phyloP scores from a whole-genome alignment of 2,797 vertebrate species.

The Siniperca obscura region DNA sequence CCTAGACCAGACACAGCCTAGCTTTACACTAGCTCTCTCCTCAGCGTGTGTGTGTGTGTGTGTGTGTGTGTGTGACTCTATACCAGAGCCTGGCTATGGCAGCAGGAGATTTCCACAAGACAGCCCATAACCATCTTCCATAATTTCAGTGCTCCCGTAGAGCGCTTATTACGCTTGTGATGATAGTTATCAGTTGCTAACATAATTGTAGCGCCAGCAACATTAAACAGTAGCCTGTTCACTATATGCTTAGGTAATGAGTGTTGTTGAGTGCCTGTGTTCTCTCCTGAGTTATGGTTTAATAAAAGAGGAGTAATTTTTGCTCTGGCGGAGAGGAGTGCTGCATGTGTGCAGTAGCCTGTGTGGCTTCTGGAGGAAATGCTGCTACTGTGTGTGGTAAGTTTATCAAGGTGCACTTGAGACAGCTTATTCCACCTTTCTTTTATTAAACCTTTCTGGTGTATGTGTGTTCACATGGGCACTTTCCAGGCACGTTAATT shows the following conservation, averaged over 20 bases:
- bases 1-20: conserved; percentile 53
- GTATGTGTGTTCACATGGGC: conserved; percentile 8
- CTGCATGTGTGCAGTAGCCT: conserved; percentile 17
- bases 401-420: conserved; percentile 39
- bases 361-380: conserved; percentile 30
- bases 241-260: conserved; percentile 63
- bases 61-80: conserved; percentile 5
- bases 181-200: conserved; percentile 75
- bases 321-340: conserved; percentile 28
- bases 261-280: conserved; percentile 49
- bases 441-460: conserved; percentile 64
- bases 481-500: conserved; percentile 42
- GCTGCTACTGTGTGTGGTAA: neutral
- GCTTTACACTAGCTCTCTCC: conserved; percentile 31
- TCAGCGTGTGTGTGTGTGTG: neutral
- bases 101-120: conserved; percentile 55
- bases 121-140: conserved; percentile 50
- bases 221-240: conserved; percentile 40
- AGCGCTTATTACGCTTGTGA: conserved; percentile 71
- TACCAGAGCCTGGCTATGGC: conserved; percentile 28
- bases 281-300: conserved; percentile 67
- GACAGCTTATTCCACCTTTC: conserved; percentile 44
- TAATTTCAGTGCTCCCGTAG: conserved; percentile 63
- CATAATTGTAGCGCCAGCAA: conserved; percentile 70
- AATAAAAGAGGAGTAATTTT: conserved; percentile 69